A percentile compares a stretch with the other conserved stretches of the same genome.
Conservation (phyloP, 2,797 vertebrate species). For the Sebastolobus altivelis region DNA sequence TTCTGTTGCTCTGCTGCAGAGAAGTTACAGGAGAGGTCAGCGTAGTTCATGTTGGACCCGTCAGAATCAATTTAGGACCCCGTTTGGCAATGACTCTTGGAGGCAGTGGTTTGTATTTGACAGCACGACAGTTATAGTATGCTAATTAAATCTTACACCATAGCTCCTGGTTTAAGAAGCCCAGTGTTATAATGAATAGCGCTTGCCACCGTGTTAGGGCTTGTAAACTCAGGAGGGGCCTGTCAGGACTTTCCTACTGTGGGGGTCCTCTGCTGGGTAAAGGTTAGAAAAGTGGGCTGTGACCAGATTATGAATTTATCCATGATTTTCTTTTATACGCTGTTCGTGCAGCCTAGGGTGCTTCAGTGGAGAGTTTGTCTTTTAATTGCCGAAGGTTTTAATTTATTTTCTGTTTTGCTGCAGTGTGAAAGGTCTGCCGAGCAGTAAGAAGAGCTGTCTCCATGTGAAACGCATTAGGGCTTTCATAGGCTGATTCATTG, state of each 20-base stretch:
- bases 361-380: background rate
- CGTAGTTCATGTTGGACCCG: conserved; percentile 1
- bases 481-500: conserved; percentile 57
- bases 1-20: conserved; percentile 17
- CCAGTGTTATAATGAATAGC: conserved; percentile 7
- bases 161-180: conserved; percentile 10
- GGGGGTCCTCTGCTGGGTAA: background rate
- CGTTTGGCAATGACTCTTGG: background rate
- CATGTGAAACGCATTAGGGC: conserved; percentile 62
- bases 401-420: conserved; percentile 20
- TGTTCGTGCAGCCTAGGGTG: background rate
- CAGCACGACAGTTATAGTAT: background rate
- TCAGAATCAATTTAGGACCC: conserved; percentile 26
- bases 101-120: conserved; percentile 4
- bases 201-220: background rate
- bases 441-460: conserved; percentile 31
- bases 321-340: background rate
- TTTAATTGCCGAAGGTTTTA: conserved; percentile 18
- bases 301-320: background rate
- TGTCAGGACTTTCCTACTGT: background rate
- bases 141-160: conserved; percentile 36
- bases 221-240: background rate
- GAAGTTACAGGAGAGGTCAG: conserved; percentile 5
- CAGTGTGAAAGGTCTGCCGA: conserved; percentile 8
- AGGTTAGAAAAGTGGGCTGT: background rate